phyloP scores from a whole-genome alignment of 2,797 vertebrate genomes.

The Echeneis naucrates region DNA sequence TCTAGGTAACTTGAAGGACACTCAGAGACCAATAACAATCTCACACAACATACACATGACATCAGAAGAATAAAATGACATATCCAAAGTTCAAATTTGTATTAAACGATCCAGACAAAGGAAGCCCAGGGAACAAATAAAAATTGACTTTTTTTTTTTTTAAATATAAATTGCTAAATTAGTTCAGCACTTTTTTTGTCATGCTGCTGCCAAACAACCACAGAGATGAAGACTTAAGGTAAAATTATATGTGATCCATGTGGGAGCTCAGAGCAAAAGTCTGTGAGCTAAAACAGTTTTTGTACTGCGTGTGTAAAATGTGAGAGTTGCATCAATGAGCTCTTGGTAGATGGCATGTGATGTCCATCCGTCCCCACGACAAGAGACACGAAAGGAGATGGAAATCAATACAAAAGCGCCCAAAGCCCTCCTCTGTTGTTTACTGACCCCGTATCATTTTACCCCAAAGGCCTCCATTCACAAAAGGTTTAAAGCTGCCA shows the following conservation, averaged over 20 bases:
- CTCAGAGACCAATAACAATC: background rate
- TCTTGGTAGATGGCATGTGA: constrained; percentile 18
- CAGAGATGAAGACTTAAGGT: background rate
- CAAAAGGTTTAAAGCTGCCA: constrained; percentile 33
- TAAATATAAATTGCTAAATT: too few relatives aligned
- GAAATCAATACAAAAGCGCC: constrained; percentile 58
- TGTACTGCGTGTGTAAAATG: background rate
- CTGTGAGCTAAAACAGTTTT: background rate
- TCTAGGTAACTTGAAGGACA: background rate
- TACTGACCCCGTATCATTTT: constrained; percentile 56
- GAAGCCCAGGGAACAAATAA: too few relatives aligned
- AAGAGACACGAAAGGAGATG: constrained; percentile 35
- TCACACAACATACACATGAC: background rate
- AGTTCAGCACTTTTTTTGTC: too few relatives aligned
- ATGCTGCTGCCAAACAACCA: too few relatives aligned
- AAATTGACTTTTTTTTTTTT: too few relatives aligned
- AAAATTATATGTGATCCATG: background rate
- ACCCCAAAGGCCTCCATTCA: constrained; percentile 43
- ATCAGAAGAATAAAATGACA: too few relatives aligned
- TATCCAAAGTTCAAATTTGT: background rate
- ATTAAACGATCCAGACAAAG: background rate
- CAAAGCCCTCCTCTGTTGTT: constrained; percentile 51
- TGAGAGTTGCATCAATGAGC: constrained; percentile 9
- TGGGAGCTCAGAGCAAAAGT: background rate
- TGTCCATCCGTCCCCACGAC: constrained; percentile 22